Conservation (phyloP, 2,797 vertebrate genomes). For the Enteromius trimaculatus region DNA sequence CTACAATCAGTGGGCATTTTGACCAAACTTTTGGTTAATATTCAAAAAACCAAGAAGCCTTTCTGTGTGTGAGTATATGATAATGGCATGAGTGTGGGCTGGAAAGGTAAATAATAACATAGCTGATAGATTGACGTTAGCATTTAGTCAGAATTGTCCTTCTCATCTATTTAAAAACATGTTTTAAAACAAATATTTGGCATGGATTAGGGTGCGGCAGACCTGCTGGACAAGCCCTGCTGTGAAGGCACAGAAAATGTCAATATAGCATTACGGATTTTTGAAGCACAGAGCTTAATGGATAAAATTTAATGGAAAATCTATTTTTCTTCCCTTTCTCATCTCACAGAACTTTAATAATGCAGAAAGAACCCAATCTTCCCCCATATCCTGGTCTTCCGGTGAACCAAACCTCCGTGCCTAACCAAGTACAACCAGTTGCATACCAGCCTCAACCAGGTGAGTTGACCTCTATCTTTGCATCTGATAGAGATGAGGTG, state of each 20-base stretch:
- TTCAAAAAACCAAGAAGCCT: not conserved
- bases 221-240: not conserved
- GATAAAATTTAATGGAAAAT: not conserved
- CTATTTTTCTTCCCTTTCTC: not conserved
- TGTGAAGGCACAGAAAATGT: not conserved
- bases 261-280: too few species aligned
- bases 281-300: not conserved
- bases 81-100: not conserved
- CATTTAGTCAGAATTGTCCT: not conserved
- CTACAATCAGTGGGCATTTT: not conserved
- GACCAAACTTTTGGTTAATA: not conserved
- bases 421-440: not conserved
- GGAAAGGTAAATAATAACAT: not conserved
- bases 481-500: not conserved
- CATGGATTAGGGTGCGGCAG: not conserved
- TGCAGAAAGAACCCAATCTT: not conserved
- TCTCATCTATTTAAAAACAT: not conserved
- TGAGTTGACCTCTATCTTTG: not conserved
- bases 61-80: not conserved
- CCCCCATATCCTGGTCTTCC: slow-evolving; percentile 21
- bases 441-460: slow-evolving; percentile 22
- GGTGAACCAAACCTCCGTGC: not conserved
- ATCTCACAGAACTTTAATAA: slow-evolving; percentile 6
- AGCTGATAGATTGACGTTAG: not conserved
- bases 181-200: not conserved